Conservation (phyloP, 2,113 vertebrate species). For the Lepus americanus region DNA sequence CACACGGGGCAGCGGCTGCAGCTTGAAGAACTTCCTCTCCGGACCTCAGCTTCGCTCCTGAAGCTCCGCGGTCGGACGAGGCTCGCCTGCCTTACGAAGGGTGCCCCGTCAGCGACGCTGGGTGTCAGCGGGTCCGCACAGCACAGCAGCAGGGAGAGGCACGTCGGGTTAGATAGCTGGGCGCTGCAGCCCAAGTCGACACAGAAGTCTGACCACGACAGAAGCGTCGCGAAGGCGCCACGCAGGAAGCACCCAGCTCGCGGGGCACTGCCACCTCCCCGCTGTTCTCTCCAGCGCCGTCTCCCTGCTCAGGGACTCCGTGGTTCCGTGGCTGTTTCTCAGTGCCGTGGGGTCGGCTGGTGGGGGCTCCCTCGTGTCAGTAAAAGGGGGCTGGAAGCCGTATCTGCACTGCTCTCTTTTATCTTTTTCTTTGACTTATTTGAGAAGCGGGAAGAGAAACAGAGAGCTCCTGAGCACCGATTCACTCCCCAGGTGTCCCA, state of each 20-base stretch:
- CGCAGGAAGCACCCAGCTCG: background rate
- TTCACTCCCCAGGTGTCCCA: too few relatives aligned
- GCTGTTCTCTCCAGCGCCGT: too few relatives aligned
- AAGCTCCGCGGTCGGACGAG: background rate
- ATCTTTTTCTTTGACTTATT: too few relatives aligned
- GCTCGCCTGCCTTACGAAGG: background rate
- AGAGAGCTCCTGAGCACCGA: too few relatives aligned
- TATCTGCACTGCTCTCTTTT: background rate
- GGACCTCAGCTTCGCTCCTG: background rate
- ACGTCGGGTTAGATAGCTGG: background rate
- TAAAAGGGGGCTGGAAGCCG: background rate
- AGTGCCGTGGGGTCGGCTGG: fast-evolving
- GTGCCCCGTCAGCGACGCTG: background rate
- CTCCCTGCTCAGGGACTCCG: fast-evolving
- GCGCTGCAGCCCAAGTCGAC: background rate
- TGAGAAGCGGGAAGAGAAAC: too few relatives aligned
- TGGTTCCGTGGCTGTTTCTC: background rate
- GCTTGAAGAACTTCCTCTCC: background rate
- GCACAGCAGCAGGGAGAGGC: background rate
- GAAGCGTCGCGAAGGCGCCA: background rate
- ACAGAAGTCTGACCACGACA: background rate
- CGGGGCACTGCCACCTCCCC: fast-evolving
- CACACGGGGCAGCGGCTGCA: background rate
- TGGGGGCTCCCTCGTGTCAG: background rate
- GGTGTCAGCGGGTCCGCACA: background rate